Conservation (phyloP, 23 tunicate species). For the Ciona savignyi region DNA sequence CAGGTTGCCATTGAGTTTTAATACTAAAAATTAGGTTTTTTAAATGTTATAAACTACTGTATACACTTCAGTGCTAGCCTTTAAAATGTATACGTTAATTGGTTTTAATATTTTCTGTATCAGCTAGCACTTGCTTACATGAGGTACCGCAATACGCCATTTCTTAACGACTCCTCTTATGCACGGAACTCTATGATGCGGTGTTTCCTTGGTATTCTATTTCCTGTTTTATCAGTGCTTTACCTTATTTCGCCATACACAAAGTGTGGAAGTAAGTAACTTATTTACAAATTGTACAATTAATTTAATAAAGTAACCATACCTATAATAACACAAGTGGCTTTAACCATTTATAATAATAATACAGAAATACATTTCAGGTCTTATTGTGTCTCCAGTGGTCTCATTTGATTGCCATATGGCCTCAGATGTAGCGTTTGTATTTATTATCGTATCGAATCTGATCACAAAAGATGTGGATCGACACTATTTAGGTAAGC, state of each 20-base stretch:
- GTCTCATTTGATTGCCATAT: slow-evolving; percentile 69
- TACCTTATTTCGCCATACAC: slow-evolving; percentile 43
- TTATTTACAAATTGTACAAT: no score
- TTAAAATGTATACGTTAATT: no score
- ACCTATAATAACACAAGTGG: no score
- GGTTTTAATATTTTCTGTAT: background rate
- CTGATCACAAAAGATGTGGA: slow-evolving; percentile 6
- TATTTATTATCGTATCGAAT: slow-evolving; percentile 20
- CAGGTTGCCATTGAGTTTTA: no score
- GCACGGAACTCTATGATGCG: background rate
- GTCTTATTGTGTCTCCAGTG: slow-evolving; percentile 26
- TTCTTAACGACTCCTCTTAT: slow-evolving; percentile 1
- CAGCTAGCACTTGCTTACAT: slow-evolving; percentile 71
- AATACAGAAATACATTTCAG: slow-evolving; percentile 16
- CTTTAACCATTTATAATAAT: no score
- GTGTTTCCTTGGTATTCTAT: slow-evolving; percentile 40
- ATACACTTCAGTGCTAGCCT: no score
- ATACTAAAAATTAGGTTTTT: no score
- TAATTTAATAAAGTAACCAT: no score
- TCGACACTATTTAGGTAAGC: slow-evolving; percentile 5
- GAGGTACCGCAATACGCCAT: slow-evolving; percentile 49
- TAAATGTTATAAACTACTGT: no score
- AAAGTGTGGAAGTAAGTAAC: slow-evolving; percentile 38
- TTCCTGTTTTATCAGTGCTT: slow-evolving; percentile 61
- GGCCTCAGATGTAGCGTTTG: slow-evolving; percentile 51